Conservation (phyloP, 1,140 invertebrate genomes). For the Diploscapter pachys region DNA sequence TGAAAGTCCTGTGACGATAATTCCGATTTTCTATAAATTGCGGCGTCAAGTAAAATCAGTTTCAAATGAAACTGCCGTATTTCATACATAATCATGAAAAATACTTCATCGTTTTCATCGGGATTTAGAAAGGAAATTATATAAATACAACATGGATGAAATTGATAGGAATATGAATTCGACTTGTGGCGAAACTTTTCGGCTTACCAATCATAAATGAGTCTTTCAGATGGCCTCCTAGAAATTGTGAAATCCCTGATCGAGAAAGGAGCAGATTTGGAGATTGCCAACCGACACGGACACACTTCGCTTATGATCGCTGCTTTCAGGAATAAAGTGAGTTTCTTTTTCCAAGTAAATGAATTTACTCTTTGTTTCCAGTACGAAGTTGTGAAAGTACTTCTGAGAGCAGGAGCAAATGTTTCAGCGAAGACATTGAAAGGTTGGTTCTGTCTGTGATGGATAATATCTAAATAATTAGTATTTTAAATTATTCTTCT, state of each 20-base stretch:
- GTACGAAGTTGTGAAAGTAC: slow-evolving; percentile 39
- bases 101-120: no score
- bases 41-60: no score
- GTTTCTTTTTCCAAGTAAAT: not conserved
- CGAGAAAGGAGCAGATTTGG: slow-evolving; percentile 75
- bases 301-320: slow-evolving; percentile 53
- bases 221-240: slow-evolving; percentile 74
- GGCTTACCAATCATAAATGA: no score
- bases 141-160: no score
- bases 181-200: no score
- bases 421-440: slow-evolving; percentile 33
- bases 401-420: slow-evolving; percentile 39
- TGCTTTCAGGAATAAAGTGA: slow-evolving; percentile 35
- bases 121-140: no score
- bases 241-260: slow-evolving; percentile 83
- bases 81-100: no score
- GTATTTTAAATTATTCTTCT: not conserved
- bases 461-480: no score
- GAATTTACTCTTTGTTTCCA: slow-evolving; percentile 18
- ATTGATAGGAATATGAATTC: no score
- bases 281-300: slow-evolving; percentile 70
- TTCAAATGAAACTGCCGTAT: no score
- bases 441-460: slow-evolving; percentile 30
- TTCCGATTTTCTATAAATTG: no score
- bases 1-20: no score